Evolutionary conservation across 2,797 vertebrate species (phyloP).

Genomic region (Gobionotothen gibberifrons): DNA sequence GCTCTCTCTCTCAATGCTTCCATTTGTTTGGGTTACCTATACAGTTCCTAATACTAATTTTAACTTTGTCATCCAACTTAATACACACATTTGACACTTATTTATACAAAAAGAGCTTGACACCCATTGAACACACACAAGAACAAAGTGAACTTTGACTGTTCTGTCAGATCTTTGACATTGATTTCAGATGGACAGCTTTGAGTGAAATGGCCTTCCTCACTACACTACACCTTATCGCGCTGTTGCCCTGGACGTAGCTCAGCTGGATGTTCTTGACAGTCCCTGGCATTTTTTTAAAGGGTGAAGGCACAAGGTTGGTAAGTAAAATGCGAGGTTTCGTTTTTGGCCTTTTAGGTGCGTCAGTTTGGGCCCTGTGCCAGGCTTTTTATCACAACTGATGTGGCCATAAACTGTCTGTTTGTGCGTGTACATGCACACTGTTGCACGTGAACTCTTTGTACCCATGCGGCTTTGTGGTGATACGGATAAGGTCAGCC

Average conservation of each 20-base stretch:
- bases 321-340: constrained; percentile 58
- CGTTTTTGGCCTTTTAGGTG: neutral
- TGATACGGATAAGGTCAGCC: constrained; percentile 6
- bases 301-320: constrained; percentile 59
- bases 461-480: constrained; percentile 3
- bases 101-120: neutral
- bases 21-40: constrained; percentile 13
- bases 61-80: constrained; percentile 16
- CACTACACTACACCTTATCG: constrained; percentile 25
- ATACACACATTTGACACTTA: constrained; percentile 15
- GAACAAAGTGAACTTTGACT: constrained; percentile 28
- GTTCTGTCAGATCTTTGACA: constrained; percentile 14
- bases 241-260: constrained; percentile 60
- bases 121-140: constrained; percentile 12
- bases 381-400: neutral
- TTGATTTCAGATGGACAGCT: constrained; percentile 42
- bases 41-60: neutral
- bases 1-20: neutral
- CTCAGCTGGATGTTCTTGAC: constrained; percentile 70
- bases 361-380: neutral
- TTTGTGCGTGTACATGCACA: constrained; percentile 7
- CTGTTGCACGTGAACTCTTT: constrained; percentile 13
- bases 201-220: constrained; percentile 27
- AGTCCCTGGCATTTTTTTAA: constrained; percentile 48
- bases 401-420: neutral